These are phyloP conservation scores for Uria aalge DNA, from an alignment of 2,113 vertebrate species.

Conservation along the genomic window DNA sequence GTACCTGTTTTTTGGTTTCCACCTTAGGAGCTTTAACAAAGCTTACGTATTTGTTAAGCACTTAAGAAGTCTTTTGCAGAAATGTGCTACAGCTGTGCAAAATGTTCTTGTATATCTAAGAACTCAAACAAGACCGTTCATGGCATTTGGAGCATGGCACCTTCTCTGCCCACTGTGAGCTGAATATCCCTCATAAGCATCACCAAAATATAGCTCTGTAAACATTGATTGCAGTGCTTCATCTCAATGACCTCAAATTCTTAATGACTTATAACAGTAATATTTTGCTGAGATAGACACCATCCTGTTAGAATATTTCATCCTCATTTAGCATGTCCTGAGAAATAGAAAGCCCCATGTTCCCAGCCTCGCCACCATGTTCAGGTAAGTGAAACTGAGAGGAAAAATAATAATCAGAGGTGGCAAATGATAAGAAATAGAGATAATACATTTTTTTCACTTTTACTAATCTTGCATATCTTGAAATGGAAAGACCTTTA, in stretches of 20 bases:
- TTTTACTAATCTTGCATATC: not conserved
- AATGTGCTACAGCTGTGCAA: not conserved
- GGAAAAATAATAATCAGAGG: not conserved
- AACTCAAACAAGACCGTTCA: not conserved
- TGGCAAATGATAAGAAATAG: not conserved
- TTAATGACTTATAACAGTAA: not conserved
- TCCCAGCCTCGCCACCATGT: not conserved
- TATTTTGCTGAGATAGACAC: not conserved
- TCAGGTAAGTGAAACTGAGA: not conserved
- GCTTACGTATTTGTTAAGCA: not conserved
- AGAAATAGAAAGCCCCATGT: not conserved
- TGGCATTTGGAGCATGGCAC: not conserved
- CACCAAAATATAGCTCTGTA: not conserved
- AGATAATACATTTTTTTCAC: not conserved
- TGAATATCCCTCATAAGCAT: not conserved
- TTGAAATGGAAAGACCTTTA: slow-evolving; percentile 7
- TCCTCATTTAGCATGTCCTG: not conserved
- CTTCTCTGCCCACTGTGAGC: not conserved
- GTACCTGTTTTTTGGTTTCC: not conserved
- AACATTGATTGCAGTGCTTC: not conserved
- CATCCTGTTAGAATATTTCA: not conserved
- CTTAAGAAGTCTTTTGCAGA: not conserved
- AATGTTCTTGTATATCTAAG: not conserved
- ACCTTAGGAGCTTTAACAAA: not conserved
- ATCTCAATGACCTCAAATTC: not conserved